Percentiles rank a stretch among this genome's conserved stretches.
These are phyloP conservation scores for Dione vanillae DNA, from an alignment of 2,888 invertebrate species.

Conservation along the genomic window DNA sequence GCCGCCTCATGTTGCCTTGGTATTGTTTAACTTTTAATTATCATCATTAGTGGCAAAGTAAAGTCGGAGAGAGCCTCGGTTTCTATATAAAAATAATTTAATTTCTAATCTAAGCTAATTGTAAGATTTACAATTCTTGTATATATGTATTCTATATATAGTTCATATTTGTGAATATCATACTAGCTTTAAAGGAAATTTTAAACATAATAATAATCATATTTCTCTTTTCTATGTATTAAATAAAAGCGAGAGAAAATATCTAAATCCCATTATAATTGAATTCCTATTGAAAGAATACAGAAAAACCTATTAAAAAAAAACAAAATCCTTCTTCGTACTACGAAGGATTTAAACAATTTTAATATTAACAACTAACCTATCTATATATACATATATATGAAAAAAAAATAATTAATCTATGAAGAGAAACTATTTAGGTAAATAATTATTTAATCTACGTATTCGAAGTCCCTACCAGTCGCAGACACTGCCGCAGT, in stretches of 20 bases:
- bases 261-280: constrained; percentile 2
- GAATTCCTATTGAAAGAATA: no score
- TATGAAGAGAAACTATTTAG: constrained; percentile 6
- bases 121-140: not conserved
- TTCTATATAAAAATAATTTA: constrained; percentile 5
- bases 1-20: constrained; percentile 29
- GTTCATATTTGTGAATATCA: no score
- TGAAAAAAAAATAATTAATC: not conserved
- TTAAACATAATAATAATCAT: not conserved
- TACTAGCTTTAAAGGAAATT: no score
- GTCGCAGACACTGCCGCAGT: constrained; percentile 96
- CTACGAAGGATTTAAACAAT: constrained; percentile 46
- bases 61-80: constrained; percentile 16
- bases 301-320: constrained; percentile 18
- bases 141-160: no score
- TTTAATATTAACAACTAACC: not conserved
- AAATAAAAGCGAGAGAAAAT: constrained; percentile 21
- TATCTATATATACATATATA: not conserved
- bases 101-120: constrained; percentile 11
- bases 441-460: not conserved
- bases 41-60: not conserved
- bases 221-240: constrained; percentile 8
- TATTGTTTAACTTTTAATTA: constrained; percentile 17
- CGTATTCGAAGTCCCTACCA: constrained; percentile 85
- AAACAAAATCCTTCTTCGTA: constrained; percentile 40